Evolutionary conservation across 2,888 invertebrate genomes (phyloP), one percentile per base, ranked within the genome.

Genomic region (Limnephilus auricula): DNA sequence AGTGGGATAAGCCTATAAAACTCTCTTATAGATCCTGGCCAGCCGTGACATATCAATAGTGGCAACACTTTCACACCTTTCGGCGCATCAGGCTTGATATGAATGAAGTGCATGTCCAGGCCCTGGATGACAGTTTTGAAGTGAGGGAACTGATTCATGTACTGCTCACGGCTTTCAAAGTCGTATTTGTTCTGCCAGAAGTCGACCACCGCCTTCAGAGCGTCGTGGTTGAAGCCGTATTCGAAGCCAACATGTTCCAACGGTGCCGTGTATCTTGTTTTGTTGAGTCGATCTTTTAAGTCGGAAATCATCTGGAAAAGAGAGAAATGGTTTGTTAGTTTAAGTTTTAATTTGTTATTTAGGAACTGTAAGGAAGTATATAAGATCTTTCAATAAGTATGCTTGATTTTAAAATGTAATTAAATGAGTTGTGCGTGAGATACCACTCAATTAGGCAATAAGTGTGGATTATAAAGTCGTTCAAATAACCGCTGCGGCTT

Each of bases 21-120:
- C 95, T 99, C 99, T n/a, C 97, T 95, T 2, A 98, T 96, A 0
- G 98, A 98, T 0, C 98, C 98, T 0, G 99, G 98, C 99, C 99
- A 99, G 79, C 99, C 99, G 94, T 99, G 99, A 30, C 98, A 95
- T 87, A 99, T 93, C 4, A 98, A 94, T 0, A 98, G 94, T 0
- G 98, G 98, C 0, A 97, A 93, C 0, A 97, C 96, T 93, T 96
- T 94, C 65, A 97, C 94, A 15, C 97, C 97, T 25, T 90, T 86
- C 93, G 94, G 93, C 1, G 94, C 94, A 32, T 94, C 94, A 0
- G 98, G 97, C 93, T 97, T 97, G 0, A 96, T 96, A 94, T 97
- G 98, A 90, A 98, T 95, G 94, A 97, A 99, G 94, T 98, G 98
- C 90, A 99, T 96, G 93, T 97, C 96, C 92, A 98, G 94, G 2